Base-by-base conservation (phyloP, 2,888 invertebrate species). In the Cantharis flavilabris region DNA sequence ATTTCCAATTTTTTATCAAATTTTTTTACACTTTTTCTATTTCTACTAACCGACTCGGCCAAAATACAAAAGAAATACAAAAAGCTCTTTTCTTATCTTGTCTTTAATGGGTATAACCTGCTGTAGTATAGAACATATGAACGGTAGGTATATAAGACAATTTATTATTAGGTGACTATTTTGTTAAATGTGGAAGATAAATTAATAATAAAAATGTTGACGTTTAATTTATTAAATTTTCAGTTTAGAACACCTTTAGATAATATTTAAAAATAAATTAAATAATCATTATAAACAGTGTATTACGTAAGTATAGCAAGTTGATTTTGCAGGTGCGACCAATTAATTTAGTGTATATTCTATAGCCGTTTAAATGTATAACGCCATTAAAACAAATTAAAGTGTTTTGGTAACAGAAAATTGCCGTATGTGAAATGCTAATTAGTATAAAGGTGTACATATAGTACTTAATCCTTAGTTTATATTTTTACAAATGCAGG, bases 401-500 rank as follows among this genome's bases (percentile, higher is more conserved):
- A 67, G 65, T 67, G 65, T 67, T 67, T 67, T 67, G 26, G 65
- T 67, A 67, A 67, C 65, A 26, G 65, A 67, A 67, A 67, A 67
- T 67, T 67, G 65, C 23, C 65, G 65, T 67, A 67, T 67, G 65
- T 67, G 26, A 67, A 67, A 23, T 67, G 23, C 65, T 67, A 67
- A 67, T 67, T 67, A 67, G 65, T 14, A n/a, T 67, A 67, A 67
- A 67, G 65, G 65, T 67, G 65, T 64, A 67, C 65, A 67, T 49
- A 49, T 49, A 49, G n/a, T 13, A 49, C 13, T 49, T 49, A n/a
- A 49, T 49, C 49, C 49, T 49, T 49, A 67, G 3, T 23, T 23
- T 67, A 64, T 28, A 28, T 74, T 77, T 77, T 77, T 77, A 26
- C 71, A 33, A 77, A 69, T 77, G 76, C 76, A 75, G 75, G 74